Evolutionary conservation across 2,888 invertebrate genomes (phyloP), one percentile per base, ranked within the genome.

Genomic region (Nomada ruficornis): DNA sequence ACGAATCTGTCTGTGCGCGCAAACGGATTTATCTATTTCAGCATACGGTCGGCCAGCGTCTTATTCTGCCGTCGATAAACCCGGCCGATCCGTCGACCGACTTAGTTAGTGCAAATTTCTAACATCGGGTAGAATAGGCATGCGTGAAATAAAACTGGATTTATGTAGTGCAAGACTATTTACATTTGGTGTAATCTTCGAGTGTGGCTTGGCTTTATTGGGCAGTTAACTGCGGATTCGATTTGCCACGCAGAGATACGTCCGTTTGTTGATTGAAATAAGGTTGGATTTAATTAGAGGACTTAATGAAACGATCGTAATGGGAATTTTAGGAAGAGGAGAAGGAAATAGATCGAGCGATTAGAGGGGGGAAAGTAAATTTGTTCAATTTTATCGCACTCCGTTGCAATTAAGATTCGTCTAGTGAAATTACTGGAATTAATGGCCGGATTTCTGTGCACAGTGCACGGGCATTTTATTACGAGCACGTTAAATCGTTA

Each of bases 21-120:
- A 50, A 60, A 68, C 65, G 47, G 54, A 59, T 73, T 68, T 76
- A 73, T 64, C 67, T 65, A 65, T 72, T 79, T 55, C 54, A 60
- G 13, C 15, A 59, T 50, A 11, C 23, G n/a, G n/a, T 11, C n/a
- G n/a, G 29, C 20, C 36, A 7, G 26, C 60, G 52, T 67, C 64
- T 59, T 68, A 69, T 65, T 84, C 64, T 62, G 29, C 20, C 11
- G 3, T 44, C 26, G 20, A 44, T 64, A 75, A 70, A 60, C 13
- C 29, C 29, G 29, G 36, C 50, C 60, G 50, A 26, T 20, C 18
- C 9, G 11, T 36, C 7, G 7, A 67, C n/a, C 68, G 23, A 55
- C 1, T 5, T 20, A 26, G 26, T 29, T 7, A 36, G 13, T 57
- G 42, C 10, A 18, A 69, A 29, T 57, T 55, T 36, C 18, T 23